phyloP scores from a whole-genome alignment of 2,888 invertebrate species.

The Dioctria rufipes region DNA sequence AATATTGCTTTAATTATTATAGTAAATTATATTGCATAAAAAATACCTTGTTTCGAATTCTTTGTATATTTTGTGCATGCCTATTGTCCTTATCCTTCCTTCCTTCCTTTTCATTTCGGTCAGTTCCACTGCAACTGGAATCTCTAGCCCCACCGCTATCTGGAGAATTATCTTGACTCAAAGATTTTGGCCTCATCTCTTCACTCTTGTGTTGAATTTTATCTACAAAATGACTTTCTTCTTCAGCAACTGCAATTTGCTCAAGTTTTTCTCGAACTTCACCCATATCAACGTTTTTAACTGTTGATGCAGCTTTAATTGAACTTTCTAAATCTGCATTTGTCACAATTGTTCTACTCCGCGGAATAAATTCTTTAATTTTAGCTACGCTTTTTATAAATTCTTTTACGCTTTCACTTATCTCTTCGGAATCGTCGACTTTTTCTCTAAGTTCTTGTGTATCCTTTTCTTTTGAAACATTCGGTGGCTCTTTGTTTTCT shows the following conservation, averaged over 20 bases:
- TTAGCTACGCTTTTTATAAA: slow-evolving; percentile 63
- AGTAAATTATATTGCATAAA: not conserved
- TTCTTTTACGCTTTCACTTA: slow-evolving; percentile 62
- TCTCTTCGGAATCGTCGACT: slow-evolving; percentile 55
- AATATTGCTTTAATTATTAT: slow-evolving; percentile 24
- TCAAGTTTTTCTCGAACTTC: slow-evolving; percentile 59
- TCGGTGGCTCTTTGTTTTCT: slow-evolving; percentile 39
- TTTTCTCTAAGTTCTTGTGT: slow-evolving; percentile 20
- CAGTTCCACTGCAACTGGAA: slow-evolving; percentile 46
- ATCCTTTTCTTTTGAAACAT: slow-evolving; percentile 9
- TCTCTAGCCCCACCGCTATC: slow-evolving; percentile 57
- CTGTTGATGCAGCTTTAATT: slow-evolving; percentile 57
- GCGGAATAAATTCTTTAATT: slow-evolving; percentile 61
- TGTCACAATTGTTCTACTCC: slow-evolving; percentile 46
- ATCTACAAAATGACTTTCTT: slow-evolving; percentile 24
- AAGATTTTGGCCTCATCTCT: not conserved
- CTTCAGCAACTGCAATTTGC: slow-evolving; percentile 57
- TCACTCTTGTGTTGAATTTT: not conserved
- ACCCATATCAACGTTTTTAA: slow-evolving; percentile 40
- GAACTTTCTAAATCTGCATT: slow-evolving; percentile 33
- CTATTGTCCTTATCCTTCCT: slow-evolving; percentile 22
- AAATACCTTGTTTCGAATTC: slow-evolving; percentile 69
- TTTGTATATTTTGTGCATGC: slow-evolving; percentile 59
- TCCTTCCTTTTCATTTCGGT: slow-evolving; percentile 41
- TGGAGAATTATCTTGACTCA: slow-evolving; percentile 57